phyloP scores from a whole-genome alignment of 2,797 vertebrate species.

The Euphonia xanthogaster region DNA sequence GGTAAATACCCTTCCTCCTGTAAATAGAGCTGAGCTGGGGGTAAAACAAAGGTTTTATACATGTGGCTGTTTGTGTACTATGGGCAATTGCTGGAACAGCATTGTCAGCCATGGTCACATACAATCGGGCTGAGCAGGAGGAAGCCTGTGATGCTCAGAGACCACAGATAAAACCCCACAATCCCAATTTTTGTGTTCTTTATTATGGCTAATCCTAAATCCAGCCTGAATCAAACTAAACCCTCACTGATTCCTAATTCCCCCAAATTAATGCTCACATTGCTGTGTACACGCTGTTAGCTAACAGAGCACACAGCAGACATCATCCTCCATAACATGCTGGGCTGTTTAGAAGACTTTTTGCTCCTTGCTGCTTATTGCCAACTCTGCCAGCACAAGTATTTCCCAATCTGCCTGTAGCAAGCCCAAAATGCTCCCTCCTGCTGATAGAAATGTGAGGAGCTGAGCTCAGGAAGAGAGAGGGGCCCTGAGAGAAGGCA shows the following conservation, averaged over 20 bases:
- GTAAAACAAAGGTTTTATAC: neutral
- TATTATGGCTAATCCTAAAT: neutral
- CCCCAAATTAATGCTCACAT: neutral
- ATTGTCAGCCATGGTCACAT: fast-evolving
- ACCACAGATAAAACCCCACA: neutral
- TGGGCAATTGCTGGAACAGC: neutral
- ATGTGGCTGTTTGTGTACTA: neutral
- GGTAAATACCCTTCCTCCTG: neutral
- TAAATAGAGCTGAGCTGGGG: neutral
- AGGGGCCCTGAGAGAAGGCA: neutral
- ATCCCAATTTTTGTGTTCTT: neutral
- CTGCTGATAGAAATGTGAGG: neutral
- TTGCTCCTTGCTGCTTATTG: neutral
- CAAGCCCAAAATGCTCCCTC: neutral
- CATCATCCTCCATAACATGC: neutral
- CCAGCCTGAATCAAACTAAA: neutral
- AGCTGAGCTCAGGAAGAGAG: neutral
- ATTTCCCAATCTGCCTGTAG: neutral
- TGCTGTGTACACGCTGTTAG: neutral
- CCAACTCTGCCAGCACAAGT: neutral
- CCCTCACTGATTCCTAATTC: neutral
- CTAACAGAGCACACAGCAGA: neutral
- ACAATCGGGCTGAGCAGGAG: neutral
- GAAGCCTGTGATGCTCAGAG: neutral
- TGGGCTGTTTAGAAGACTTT: neutral